These are phyloP conservation scores for Stegophylla sp. DNA, from an alignment of 2,888 invertebrate species.

Conservation along the genomic window DNA sequence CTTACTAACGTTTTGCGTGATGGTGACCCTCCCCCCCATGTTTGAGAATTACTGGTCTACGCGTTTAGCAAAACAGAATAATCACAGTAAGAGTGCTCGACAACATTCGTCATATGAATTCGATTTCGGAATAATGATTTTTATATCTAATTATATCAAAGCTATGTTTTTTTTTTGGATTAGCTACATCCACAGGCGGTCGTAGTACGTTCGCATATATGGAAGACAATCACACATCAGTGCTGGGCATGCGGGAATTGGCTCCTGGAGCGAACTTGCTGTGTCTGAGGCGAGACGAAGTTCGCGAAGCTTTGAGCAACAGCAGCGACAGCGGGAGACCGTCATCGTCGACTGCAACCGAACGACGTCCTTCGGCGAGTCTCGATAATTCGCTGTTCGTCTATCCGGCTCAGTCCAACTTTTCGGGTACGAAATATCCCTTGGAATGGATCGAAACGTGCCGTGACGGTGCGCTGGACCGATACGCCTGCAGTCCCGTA, in stretches of 20 bases:
- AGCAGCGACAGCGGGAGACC: constrained; percentile 39
- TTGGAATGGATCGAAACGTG: constrained; percentile 74
- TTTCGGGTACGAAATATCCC: constrained; percentile 90
- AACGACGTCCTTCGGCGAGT: background rate
- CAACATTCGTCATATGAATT: too few species aligned
- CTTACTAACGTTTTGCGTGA: too few species aligned
- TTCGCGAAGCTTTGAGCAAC: constrained; percentile 66
- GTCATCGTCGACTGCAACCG: background rate
- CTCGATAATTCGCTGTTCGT: constrained; percentile 75
- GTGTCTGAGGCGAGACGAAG: constrained; percentile 70
- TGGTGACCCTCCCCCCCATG: too few species aligned
- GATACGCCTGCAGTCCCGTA: constrained; percentile 17
- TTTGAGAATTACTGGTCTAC: too few species aligned
- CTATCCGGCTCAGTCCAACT: constrained; percentile 93
- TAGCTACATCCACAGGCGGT: background rate
- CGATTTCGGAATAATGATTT: too few species aligned
- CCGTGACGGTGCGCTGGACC: constrained; percentile 70
- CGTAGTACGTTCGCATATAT: constrained; percentile 78
- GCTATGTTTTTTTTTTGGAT: background rate
- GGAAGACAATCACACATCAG: constrained; percentile 94
- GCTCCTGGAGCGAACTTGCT: constrained; percentile 70
- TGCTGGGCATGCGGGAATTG: constrained; percentile 86
- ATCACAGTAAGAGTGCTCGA: too few species aligned
- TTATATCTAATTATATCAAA: background rate
- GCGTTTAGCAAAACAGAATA: too few species aligned